Conservation (phyloP, 2,113 vertebrate species). For the Electrona antarctica region DNA sequence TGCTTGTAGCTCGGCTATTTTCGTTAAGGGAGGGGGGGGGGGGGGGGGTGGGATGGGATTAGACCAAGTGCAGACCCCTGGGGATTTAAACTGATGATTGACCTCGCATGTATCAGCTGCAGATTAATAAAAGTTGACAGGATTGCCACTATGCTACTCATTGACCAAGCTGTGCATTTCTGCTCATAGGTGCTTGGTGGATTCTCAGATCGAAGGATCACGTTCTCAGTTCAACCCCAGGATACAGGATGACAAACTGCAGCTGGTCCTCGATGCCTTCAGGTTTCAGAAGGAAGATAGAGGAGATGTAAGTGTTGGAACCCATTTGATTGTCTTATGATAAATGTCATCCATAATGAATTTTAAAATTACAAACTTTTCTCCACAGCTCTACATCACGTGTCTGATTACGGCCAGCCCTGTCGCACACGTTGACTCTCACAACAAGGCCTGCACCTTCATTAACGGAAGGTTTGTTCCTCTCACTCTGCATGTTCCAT, state of each 20-base stretch:
- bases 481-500: neutral
- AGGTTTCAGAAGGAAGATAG: constrained; percentile 55
- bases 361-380: fast-evolving
- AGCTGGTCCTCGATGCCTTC: constrained; percentile 67
- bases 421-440: constrained; percentile 31
- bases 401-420: constrained; percentile 66
- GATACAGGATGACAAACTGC: constrained; percentile 55
- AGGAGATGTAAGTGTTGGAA: constrained; percentile 39
- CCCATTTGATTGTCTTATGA: too few relatives aligned
- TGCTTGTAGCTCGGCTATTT: too few relatives aligned
- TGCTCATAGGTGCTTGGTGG: constrained; percentile 64
- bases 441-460: constrained; percentile 65
- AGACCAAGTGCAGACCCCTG: too few relatives aligned
- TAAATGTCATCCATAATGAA: too few relatives aligned
- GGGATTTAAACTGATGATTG: too few relatives aligned
- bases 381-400: constrained; percentile 70
- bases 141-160: neutral
- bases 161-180: neutral
- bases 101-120: too few relatives aligned
- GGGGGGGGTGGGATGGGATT: too few relatives aligned
- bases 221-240: constrained; percentile 58
- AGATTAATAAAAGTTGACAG: neutral
- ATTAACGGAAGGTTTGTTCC: constrained; percentile 49
- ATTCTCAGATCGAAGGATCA: constrained; percentile 63
- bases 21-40: too few relatives aligned